Evolutionary conservation across 2,113 vertebrate species (phyloP).

Genomic region (Pionites leucogaster): DNA sequence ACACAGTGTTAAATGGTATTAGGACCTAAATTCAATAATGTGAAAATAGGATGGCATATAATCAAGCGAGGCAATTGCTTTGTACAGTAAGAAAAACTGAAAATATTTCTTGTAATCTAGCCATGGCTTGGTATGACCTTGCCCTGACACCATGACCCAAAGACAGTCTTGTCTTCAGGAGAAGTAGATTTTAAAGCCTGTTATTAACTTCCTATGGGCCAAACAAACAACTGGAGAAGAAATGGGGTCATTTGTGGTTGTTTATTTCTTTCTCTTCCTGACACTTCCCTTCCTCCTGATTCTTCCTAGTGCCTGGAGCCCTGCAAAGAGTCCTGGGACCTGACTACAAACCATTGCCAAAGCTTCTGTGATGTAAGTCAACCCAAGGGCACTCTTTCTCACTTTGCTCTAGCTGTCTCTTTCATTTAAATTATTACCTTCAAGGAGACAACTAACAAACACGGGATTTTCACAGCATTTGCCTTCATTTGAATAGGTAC

Average conservation of each 20-base stretch:
- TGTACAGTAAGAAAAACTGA: not conserved
- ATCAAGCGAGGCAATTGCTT: not conserved
- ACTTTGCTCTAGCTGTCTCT: conserved; percentile 13
- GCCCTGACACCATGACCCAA: conserved; percentile 1
- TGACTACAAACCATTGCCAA: conserved; percentile 90
- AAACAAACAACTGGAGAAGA: conserved; percentile 1
- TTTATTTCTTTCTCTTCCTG: not conserved
- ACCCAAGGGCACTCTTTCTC: conserved; percentile 36
- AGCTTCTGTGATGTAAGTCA: conserved; percentile 92
- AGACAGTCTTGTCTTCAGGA: conserved; percentile 20
- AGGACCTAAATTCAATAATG: not conserved
- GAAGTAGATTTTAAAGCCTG: not conserved
- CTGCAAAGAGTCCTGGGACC: conserved; percentile 93
- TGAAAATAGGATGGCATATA: not conserved
- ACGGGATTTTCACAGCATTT: not conserved
- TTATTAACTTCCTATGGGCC: conserved; percentile 17
- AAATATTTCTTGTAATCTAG: not conserved
- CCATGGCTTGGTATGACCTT: not conserved
- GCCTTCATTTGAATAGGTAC: not conserved
- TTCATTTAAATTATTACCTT: not conserved
- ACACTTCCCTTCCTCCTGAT: not conserved
- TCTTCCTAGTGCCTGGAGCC: conserved; percentile 92
- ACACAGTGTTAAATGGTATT: not conserved
- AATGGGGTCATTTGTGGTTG: not conserved
- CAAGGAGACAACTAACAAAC: not conserved